Percentiles rank a stretch among this genome's conserved stretches.
phyloP scores from a whole-genome alignment of 1,140 invertebrate species.

The Drosophila kurseongensis region DNA sequence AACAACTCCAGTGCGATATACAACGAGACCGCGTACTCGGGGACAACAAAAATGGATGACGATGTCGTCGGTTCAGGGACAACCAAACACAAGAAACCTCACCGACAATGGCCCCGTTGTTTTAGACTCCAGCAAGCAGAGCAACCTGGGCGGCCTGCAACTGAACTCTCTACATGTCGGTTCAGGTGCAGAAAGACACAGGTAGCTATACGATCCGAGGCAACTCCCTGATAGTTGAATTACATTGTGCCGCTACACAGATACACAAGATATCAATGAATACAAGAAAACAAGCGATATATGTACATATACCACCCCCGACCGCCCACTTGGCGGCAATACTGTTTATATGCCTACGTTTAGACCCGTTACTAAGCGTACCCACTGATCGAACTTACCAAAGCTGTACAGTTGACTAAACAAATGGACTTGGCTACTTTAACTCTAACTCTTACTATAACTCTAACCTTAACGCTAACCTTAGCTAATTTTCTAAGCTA shows the following conservation, averaged over 20 bases:
- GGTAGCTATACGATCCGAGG: conserved; percentile 60
- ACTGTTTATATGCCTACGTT: conserved; percentile 57
- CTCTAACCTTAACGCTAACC: conserved; percentile 24
- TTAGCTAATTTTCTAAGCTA: conserved; percentile 7
- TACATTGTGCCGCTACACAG: conserved; percentile 71
- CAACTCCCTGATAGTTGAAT: conserved; percentile 46
- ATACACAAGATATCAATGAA: conserved; percentile 50
- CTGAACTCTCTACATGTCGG: conserved; percentile 62
- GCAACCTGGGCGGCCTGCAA: conserved; percentile 52
- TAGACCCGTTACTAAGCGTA: conserved; percentile 56
- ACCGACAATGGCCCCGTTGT: conserved; percentile 1
- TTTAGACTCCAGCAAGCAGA: conserved; percentile 26
- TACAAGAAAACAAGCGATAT: conserved; percentile 42
- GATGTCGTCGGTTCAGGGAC: conserved; percentile 17
- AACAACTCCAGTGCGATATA: conserved; percentile 52
- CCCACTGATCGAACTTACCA: conserved; percentile 52
- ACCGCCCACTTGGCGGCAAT: conserved; percentile 5
- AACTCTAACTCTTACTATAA: conserved; percentile 31
- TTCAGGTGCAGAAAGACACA: conserved; percentile 59
- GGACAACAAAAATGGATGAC: conserved; percentile 77
- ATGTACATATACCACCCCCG: conserved; percentile 44
- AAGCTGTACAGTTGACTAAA: conserved; percentile 73
- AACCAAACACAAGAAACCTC: conserved; percentile 7
- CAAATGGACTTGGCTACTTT: conserved; percentile 55
- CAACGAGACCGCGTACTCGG: conserved; percentile 59